Conservation (phyloP, 2,888 invertebrate genomes). For the Drosophila colorata region DNA sequence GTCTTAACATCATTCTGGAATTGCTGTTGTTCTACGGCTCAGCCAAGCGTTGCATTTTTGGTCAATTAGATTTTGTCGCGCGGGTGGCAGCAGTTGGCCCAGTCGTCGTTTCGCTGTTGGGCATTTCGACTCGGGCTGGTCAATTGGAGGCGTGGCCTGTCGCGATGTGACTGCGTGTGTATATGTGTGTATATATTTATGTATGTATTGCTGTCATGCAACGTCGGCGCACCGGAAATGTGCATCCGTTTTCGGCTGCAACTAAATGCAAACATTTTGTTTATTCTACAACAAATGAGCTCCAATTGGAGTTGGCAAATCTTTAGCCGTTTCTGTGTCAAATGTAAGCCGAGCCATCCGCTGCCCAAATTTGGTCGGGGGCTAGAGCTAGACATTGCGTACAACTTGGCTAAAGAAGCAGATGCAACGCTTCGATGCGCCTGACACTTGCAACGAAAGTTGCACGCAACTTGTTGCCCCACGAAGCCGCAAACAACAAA, state of each 20-base stretch:
- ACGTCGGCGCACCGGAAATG: conserved; percentile 62
- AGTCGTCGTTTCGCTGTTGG: conserved; percentile 33
- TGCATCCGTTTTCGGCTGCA: conserved; percentile 67
- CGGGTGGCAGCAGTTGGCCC: conserved; percentile 63
- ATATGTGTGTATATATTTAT: conserved; percentile 2
- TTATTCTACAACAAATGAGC: conserved; percentile 53
- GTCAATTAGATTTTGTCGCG: conserved; percentile 79
- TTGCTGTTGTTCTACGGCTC: conserved; percentile 52
- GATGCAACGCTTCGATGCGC: conserved; percentile 72
- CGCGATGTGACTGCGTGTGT: background rate
- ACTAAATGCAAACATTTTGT: conserved; percentile 59
- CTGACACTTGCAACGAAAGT: conserved; percentile 62
- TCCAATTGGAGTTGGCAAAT: conserved; percentile 66
- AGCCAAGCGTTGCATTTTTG: conserved; percentile 77
- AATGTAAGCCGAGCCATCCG: conserved; percentile 52
- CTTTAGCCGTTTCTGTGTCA: conserved; percentile 66
- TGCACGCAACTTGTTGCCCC: conserved; percentile 49
- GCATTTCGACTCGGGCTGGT: conserved; percentile 41
- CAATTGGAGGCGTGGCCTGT: conserved; percentile 56
- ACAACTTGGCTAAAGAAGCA: conserved; percentile 23
- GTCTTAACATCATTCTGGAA: conserved; percentile 38
- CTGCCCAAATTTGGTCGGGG: conserved; percentile 43
- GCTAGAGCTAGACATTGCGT: conserved; percentile 43
- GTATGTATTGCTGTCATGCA: conserved; percentile 72
- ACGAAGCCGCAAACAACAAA: conserved; percentile 39